Evolutionary conservation across 2,113 vertebrate genomes (phyloP).

Genomic region (Tricholaema leucomelas): DNA sequence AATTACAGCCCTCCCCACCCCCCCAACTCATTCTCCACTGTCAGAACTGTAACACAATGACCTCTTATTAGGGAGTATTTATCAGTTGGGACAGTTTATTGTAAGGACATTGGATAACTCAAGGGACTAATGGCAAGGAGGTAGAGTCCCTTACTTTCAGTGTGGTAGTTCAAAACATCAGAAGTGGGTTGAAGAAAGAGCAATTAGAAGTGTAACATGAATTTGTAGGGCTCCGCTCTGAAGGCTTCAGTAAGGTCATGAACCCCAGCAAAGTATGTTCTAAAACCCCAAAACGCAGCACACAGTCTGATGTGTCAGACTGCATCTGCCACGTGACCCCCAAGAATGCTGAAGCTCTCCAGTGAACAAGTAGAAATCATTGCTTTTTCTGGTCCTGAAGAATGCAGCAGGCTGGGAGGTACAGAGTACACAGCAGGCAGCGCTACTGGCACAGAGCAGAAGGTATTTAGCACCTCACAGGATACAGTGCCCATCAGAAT

Average conservation of each 20-base stretch:
- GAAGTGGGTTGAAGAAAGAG: neutral
- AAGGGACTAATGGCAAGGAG: neutral
- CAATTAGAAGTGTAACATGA: neutral
- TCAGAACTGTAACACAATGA: neutral
- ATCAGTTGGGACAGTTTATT: neutral
- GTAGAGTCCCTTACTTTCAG: neutral
- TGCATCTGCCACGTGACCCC: neutral
- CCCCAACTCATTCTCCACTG: constrained; percentile 14
- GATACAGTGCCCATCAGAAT: neutral
- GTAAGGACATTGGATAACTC: neutral
- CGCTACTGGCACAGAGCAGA: neutral
- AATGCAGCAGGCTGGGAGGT: neutral
- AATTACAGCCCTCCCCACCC: neutral
- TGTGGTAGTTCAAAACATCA: neutral
- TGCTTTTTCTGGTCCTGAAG: neutral
- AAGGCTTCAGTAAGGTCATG: neutral
- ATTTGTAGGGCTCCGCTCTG: neutral
- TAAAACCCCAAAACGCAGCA: neutral
- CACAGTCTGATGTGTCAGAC: neutral
- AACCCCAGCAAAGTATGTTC: neutral
- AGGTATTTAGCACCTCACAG: neutral
- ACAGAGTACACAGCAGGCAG: neutral
- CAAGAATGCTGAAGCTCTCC: neutral
- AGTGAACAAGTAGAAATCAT: neutral
- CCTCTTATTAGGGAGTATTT: neutral